Base-by-base conservation (phyloP, 2,113 vertebrate genomes). In the Calypte anna region DNA sequence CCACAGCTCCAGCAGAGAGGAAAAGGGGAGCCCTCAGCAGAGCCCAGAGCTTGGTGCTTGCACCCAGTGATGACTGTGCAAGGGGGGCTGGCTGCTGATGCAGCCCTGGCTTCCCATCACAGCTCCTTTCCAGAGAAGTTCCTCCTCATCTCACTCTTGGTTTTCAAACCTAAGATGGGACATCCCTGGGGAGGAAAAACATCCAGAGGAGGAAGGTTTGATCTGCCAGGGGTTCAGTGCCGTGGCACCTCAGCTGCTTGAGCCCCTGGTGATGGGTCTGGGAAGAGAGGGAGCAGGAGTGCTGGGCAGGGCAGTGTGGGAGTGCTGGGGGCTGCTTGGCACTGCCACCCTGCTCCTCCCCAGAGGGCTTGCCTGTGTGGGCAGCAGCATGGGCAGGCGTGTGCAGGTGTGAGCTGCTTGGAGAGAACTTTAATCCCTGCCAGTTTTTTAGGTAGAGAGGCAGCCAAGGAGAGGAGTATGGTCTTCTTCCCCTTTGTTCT, bases 21-120 rank as follows among this genome's bases (percentile, higher is more conserved):
- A 68, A 79, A 63, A 93, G 80, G 54, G 72, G 86, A 94, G 46
- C 68, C 72, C 48, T 68, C 40, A 94, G 77, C 79, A 80, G 51
- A 88, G 93, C 73, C 75, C 51, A 3, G 3, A 90, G 77, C 76
- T 80, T 0, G 3, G 55, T 0, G 2, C 50, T 59, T 82, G 61
- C 8, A 68, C 28, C 33, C 54, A 17, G 30, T 0, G 4, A 25
- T 59, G 79, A 14, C 68, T 70, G 21, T 31, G 69, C 23, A 53
- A 53, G 21, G 4, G 36, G 48, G 16, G 25, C 53, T 75, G 74
- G 57, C 44, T 87, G 70, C 62, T 43, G 54, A 36, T 2, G 3
- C 38, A 63, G 66, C 55, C 43, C 51, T 2, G 0, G 50, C n/a
- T 64, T 54, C n/a, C 46, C 44, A 30, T n/a, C 44, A 12, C 36